Base-by-base conservation (phyloP, 2,888 invertebrate species). In the Frankliniella intonsa region DNA sequence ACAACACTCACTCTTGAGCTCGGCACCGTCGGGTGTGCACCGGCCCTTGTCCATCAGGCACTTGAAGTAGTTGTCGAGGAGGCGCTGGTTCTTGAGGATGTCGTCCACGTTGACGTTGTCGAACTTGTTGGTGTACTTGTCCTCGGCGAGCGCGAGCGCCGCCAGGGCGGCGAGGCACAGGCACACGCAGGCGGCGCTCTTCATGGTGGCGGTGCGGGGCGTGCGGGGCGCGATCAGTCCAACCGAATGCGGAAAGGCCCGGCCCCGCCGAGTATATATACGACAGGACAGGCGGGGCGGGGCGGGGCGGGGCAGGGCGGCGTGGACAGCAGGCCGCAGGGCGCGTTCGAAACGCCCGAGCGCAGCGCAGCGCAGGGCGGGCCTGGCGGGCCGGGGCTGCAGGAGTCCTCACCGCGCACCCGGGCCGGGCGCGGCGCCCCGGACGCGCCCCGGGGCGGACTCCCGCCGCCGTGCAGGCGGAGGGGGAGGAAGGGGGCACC, bases 81-180 rank as follows among this genome's bases (percentile, higher is more conserved):
- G 88, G 27, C 93, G 89, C 65, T 92, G 90, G 87, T 91, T 94
- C 3, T 85, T 86, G 27, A 94, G 87, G 84, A 94, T 91, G 85
- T 91, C 91, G 80, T 93, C 90, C 82, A 94, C 82, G 86, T 94
- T 89, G 81, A 94, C 87, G 86, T 92, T 91, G 86, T 93, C 93
- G 85, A 91, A 94, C 85, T 92, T 93, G 83, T 90, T 90, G 0
- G 92, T 91, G 85, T 93, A 93, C 25, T 87, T 84, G 0, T 88
- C 89, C 3, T 89, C 88, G 84, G 87, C 87, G 12, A 49, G 80
- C n/a, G 80, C 69, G 81, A 65, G 11, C 51, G 81, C 82, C 62
- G 80, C 83, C 65, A 81, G 62, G 27, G 80, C 83, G 55, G 80
- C 81, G 50, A 82, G 65, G 19, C 81, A 14, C 55, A 55, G 49